Evolutionary conservation across 2,888 invertebrate species (phyloP).

Genomic region (Synanthedon tipuliformis): DNA sequence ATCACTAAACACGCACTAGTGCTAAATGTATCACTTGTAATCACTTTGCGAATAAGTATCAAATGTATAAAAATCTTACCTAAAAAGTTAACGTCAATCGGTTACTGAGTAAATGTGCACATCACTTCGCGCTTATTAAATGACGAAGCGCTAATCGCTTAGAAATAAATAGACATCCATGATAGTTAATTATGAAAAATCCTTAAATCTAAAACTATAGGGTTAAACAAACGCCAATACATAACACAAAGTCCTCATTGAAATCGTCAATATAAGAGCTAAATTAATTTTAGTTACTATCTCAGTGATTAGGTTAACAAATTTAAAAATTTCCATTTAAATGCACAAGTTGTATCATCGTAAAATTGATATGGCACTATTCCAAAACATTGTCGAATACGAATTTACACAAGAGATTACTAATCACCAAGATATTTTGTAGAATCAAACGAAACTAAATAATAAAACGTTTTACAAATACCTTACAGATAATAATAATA

Average conservation of each 20-base stretch:
- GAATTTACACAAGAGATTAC: constrained; percentile 6
- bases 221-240: constrained; percentile 1
- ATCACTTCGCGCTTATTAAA: constrained; percentile 50
- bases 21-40: constrained; percentile 60
- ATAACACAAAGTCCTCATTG: constrained; percentile 1
- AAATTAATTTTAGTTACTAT: constrained; percentile 7
- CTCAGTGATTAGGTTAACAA: constrained; percentile 39
- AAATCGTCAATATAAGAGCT: constrained; percentile 1
- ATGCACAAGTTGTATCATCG: background rate
- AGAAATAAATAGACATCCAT: constrained; percentile 63
- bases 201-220: constrained; percentile 34
- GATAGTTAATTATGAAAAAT: constrained; percentile 47
- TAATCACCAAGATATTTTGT: constrained; percentile 35
- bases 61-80: constrained; percentile 66
- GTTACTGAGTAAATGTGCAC: constrained; percentile 58
- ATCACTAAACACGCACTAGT: constrained; percentile 55
- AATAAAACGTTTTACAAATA: constrained; percentile 26
- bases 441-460: constrained; percentile 16
- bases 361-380: constrained; percentile 51
- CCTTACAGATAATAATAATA: constrained; percentile 29
- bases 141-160: constrained; percentile 52
- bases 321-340: constrained; percentile 9
- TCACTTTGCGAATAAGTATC: constrained; percentile 69
- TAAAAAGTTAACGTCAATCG: constrained; percentile 52
- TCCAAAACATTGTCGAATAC: constrained; percentile 21